Conservation (phyloP, 2,888 invertebrate genomes). For the Cepaea hortensis region DNA sequence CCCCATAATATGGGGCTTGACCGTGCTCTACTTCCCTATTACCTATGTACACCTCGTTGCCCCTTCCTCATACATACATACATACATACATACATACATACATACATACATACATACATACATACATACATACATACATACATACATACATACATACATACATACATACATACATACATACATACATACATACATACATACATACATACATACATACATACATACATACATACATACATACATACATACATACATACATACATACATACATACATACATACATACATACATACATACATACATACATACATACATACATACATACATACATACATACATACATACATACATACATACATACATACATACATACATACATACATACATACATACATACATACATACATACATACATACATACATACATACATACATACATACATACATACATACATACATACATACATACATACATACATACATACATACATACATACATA, state of each 20-base stretch:
- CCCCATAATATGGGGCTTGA: too few relatives aligned
- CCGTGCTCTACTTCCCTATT: too few relatives aligned
- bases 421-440: conserved; percentile 1
- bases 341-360: conserved; percentile 8
- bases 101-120: conserved; percentile 11
- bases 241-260: background rate
- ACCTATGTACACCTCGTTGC: too few relatives aligned
- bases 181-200: conserved; percentile 2
- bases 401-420: conserved; percentile 6
- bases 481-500: background rate
- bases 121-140: conserved; percentile 5
- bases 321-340: conserved; percentile 5
- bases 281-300: conserved; percentile 2
- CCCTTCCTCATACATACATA: too few relatives aligned
- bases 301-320: conserved; percentile 2
- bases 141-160: conserved; percentile 5
- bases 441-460: conserved; percentile 3
- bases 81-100: background rate
- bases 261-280: conserved; percentile 1
- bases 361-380: conserved; percentile 9
- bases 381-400: conserved; percentile 6
- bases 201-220: conserved; percentile 4
- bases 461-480: conserved; percentile 8
- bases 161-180: conserved; percentile 4
- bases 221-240: background rate